Evolutionary conservation across 2,113 vertebrate species (phyloP).

Genomic region (Trichomycterus rosablanca): DNA sequence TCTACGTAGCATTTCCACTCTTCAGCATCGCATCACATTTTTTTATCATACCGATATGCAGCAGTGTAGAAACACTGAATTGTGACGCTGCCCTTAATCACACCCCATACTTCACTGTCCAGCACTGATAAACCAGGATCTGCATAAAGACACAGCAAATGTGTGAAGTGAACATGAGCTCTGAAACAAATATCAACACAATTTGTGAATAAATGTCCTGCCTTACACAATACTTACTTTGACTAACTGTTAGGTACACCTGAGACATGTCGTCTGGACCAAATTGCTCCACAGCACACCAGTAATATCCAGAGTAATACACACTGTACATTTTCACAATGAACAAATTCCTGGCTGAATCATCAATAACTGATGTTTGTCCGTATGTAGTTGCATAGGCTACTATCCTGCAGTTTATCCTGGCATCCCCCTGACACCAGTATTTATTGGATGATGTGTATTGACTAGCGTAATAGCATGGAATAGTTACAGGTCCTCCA

Average conservation of each 20-base stretch:
- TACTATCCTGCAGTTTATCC: neutral
- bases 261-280: neutral
- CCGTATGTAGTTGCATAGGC: slow-evolving; percentile 2
- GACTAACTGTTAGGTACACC: neutral
- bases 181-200: neutral
- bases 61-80: slow-evolving; percentile 38
- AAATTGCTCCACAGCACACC: neutral
- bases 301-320: slow-evolving; percentile 4
- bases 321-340: slow-evolving; percentile 28
- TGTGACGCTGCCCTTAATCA: slow-evolving; percentile 19
- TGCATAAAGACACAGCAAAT: neutral
- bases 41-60: neutral
- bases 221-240: neutral
- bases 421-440: slow-evolving; percentile 11
- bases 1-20: slow-evolving; percentile 6
- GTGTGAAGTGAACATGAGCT: neutral
- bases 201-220: neutral
- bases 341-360: slow-evolving; percentile 23
- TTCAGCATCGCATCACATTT: slow-evolving; percentile 35
- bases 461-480: slow-evolving; percentile 19
- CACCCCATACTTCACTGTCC: slow-evolving; percentile 6
- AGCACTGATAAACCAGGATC: slow-evolving; percentile 21
- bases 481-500: slow-evolving; percentile 29
- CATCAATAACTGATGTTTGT: slow-evolving; percentile 22
- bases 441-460: slow-evolving; percentile 28